phyloP scores from a whole-genome alignment of 2,797 vertebrate species.

The Sternotherus odoratus region DNA sequence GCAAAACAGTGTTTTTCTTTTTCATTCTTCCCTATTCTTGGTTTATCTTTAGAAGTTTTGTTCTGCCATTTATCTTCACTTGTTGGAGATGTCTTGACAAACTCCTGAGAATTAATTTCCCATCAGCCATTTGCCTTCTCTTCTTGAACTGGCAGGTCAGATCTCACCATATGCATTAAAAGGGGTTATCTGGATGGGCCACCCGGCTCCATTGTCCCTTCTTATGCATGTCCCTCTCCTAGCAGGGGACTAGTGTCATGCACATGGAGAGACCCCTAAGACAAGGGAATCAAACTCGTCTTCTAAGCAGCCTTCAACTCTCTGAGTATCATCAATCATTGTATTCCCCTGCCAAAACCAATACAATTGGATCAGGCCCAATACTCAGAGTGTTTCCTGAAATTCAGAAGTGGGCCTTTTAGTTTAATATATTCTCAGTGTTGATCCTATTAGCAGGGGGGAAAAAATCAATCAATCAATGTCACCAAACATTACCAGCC shows the following conservation, averaged over 20 bases:
- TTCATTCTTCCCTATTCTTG: conserved; percentile 68
- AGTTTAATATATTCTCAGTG: conserved; percentile 59
- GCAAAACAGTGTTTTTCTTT: conserved; percentile 52
- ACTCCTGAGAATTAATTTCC: conserved; percentile 81
- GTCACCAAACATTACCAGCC: conserved; percentile 51
- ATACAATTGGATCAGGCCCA: conserved; percentile 58
- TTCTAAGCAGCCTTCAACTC: conserved; percentile 43
- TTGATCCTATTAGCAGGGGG: conserved; percentile 56
- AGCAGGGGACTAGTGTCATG: conserved; percentile 44
- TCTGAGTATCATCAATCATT: conserved; percentile 65
- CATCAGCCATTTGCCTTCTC: conserved; percentile 67
- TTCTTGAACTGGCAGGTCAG: conserved; percentile 67
- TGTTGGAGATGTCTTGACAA: conserved; percentile 82
- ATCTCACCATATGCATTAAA: conserved; percentile 42
- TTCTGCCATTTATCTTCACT: conserved; percentile 84
- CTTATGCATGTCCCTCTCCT: conserved; percentile 28
- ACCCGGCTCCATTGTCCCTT: conserved; percentile 66
- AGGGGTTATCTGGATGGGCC: conserved; percentile 62
- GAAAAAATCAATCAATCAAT: conserved; percentile 70
- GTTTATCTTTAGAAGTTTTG: conserved; percentile 71
- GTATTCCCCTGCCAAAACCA: conserved; percentile 52
- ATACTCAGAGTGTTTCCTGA: conserved; percentile 41
- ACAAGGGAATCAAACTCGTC: conserved; percentile 18
- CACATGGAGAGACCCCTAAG: conserved; percentile 12
- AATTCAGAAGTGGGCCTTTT: conserved; percentile 67